Evolutionary conservation across 2,797 vertebrate species (phyloP), one percentile per base, ranked within the genome.

Genomic region (Morus bassanus): DNA sequence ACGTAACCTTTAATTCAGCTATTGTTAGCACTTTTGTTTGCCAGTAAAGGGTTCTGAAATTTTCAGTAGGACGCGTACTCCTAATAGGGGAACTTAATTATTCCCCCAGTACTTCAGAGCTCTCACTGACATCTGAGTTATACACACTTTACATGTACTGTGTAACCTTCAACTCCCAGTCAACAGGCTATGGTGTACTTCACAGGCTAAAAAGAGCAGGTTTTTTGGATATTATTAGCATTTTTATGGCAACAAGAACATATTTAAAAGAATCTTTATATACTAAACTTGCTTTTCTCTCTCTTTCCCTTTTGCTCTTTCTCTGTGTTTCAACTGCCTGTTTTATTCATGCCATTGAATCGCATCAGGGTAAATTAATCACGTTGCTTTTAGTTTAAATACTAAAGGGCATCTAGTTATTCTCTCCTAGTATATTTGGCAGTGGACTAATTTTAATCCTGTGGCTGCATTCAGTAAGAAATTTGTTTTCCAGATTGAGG

Each of bases 1-100:
- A 93, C 69, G 89, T 99, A 99, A 99, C 98, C 99, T 99, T 99
- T 99, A 99, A 98, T 99, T 99, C 98, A 98, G 98, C 98, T 98
- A 98, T 98, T 99, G 99, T 98, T 99, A 98, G 98, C 98, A 98
- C 97, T 99, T 99, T 98, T 98, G 98, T 98, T 98, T 98, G 98
- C 90, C 95, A 96, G 54, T 85, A 89, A 98, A 83, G 81, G 91
- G 64, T 95, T 98, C 91, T 96, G 93, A 96, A 97, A 90, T 97
- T 97, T 98, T 97, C 96, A 95, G 85, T 85, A 92, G 92, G 90
- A 95, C 22, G 18, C 23, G 25, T 80, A 70, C 56, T 95, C 59
- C 60, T 97, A 97, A 97, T 51, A 97, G 90, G 86, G 89, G 96
- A 93, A 89, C 75, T 79, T 97, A 98, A 97, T 98, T 97, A 96